phyloP scores from a whole-genome alignment of 2,888 invertebrate species.

The Frankliniella intonsa region DNA sequence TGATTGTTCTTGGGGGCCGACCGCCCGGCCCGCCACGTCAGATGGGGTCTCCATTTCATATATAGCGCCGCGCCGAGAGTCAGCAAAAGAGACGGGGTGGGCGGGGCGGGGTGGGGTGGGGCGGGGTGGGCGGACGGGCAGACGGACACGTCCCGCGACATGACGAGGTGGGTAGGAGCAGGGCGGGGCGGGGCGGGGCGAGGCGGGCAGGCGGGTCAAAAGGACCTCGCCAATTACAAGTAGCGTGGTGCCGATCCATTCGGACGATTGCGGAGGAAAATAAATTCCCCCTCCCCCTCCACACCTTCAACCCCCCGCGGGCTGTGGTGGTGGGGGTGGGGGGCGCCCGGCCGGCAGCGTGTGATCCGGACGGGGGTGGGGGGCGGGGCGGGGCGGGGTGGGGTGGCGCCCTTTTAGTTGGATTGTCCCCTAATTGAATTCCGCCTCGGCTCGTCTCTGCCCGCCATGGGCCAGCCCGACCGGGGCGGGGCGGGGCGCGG shows the following conservation, averaged over 20 bases:
- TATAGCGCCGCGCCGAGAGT: not conserved
- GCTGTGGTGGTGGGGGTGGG: not conserved
- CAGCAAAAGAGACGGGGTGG: not conserved
- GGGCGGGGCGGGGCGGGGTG: not conserved
- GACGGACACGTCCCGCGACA: too few relatives aligned
- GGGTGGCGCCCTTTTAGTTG: conserved; percentile 1
- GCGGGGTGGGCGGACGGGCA: not conserved
- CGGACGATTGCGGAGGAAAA: not conserved
- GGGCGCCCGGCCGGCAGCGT: not conserved
- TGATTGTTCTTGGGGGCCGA: not conserved
- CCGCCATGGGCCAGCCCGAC: not conserved
- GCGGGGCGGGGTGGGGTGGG: not conserved
- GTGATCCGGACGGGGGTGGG: not conserved
- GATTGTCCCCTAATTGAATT: conserved; percentile 25
- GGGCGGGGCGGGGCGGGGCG: not conserved
- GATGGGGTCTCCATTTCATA: conserved; percentile 16
- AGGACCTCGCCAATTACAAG: not conserved
- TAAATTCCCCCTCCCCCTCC: not conserved
- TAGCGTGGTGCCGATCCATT: not conserved
- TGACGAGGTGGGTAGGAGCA: not conserved
- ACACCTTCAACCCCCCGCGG: not conserved
- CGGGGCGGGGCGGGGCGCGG: not conserved
- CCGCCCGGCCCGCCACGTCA: not conserved
- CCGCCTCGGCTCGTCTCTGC: not conserved
- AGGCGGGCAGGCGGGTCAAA: not conserved